Evolutionary conservation across 1,140 invertebrate genomes (phyloP).

Genomic region (Camponotus vicinus): DNA sequence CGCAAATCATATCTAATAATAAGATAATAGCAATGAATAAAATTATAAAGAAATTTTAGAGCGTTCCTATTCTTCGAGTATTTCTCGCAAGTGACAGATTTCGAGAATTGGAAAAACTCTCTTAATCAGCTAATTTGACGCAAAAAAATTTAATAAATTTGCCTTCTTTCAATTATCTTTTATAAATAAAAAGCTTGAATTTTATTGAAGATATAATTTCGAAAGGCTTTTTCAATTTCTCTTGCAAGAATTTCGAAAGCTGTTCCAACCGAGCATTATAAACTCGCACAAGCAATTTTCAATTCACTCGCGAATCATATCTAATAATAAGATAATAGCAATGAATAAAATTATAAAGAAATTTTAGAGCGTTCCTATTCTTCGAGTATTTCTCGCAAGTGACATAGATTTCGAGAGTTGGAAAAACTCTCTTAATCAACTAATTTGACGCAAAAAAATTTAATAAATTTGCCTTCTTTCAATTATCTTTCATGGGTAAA

Average conservation of each 20-base stretch:
- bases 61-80: neutral
- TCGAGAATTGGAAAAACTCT: neutral
- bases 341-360: neutral
- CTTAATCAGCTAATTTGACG: neutral
- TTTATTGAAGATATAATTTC: neutral
- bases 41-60: neutral
- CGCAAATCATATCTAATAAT: neutral
- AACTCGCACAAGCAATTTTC: neutral
- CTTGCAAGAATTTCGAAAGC: slow-evolving; percentile 16
- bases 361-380: neutral
- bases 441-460: neutral
- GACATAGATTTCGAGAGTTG: too few relatives aligned
- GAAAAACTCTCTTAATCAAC: neutral
- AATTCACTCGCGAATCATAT: neutral
- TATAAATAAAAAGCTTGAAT: neutral
- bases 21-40: neutral
- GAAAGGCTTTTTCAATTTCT: neutral
- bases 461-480: neutral
- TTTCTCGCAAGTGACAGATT: neutral
- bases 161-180: neutral
- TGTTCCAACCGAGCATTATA: neutral
- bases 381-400: neutral
- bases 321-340: neutral
- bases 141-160: neutral
- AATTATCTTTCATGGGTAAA: neutral